Conservation (phyloP, 2,888 invertebrate genomes). For the Hymenopus coronatus region DNA sequence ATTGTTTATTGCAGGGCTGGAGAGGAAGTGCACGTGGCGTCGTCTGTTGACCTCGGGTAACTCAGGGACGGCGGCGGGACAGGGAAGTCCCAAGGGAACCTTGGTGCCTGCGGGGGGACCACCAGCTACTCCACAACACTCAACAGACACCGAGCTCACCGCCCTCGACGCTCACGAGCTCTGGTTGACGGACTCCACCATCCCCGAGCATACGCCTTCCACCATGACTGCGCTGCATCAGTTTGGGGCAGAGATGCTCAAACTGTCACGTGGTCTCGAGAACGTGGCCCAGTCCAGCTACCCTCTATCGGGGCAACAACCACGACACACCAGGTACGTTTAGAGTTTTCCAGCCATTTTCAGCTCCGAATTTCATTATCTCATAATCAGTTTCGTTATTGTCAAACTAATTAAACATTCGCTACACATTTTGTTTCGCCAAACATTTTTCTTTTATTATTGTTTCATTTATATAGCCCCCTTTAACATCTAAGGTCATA, state of each 20-base stretch:
- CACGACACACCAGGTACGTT: neutral
- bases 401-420: no score
- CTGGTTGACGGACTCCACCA: constrained; percentile 64
- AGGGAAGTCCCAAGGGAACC: constrained; percentile 43
- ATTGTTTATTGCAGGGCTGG: constrained; percentile 40
- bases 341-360: no score
- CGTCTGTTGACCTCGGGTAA: constrained; percentile 54
- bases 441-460: no score
- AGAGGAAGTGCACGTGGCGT: constrained; percentile 77
- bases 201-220: constrained; percentile 73
- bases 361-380: neutral
- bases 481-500: no score
- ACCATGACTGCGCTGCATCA: constrained; percentile 83
- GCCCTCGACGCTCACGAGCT: constrained; percentile 80
- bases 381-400: neutral
- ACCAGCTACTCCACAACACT: constrained; percentile 42
- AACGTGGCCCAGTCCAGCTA: constrained; percentile 25
- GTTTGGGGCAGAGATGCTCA: constrained; percentile 84
- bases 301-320: neutral
- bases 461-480: no score
- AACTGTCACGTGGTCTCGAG: constrained; percentile 75
- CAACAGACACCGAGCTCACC: constrained; percentile 81
- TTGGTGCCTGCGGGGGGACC: constrained; percentile 28
- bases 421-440: no score
- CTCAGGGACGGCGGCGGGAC: constrained; percentile 33